Percentiles rank a stretch among this genome's conserved stretches.
phyloP scores from a whole-genome alignment of 2,888 invertebrate species.

The Acleris emargana region DNA sequence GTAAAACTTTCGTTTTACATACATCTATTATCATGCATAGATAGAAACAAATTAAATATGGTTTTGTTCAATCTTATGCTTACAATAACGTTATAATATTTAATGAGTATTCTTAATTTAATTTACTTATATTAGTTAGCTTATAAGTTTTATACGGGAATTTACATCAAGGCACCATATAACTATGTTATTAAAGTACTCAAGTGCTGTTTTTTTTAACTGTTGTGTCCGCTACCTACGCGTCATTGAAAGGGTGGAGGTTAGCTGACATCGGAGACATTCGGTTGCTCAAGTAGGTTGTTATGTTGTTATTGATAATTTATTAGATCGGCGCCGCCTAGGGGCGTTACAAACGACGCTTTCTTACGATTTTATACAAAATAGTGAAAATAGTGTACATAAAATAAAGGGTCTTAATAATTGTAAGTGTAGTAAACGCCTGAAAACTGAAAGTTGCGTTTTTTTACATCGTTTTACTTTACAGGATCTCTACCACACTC shows the following conservation, averaged over 20 bases:
- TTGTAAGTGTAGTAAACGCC: constrained; percentile 9
- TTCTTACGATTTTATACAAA: constrained; percentile 16
- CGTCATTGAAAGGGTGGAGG: neutral
- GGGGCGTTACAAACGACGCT: constrained; percentile 5
- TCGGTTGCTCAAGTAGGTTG: constrained; percentile 22
- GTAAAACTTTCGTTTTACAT: too few species aligned
- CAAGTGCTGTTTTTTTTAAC: neutral
- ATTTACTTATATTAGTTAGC: neutral
- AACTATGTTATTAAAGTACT: neutral
- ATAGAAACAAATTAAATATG: neutral
- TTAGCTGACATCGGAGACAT: neutral
- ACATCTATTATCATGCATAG: too few species aligned
- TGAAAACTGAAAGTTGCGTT: neutral
- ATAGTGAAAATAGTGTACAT: constrained; percentile 11
- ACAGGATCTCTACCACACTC: too few species aligned
- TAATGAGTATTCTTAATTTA: constrained; percentile 3
- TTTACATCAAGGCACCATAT: neutral
- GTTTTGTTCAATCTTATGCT: neutral
- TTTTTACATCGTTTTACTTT: neutral
- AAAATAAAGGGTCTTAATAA: constrained; percentile 10
- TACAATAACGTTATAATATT: constrained; percentile 4
- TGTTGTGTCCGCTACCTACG: neutral
- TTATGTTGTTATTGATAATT: constrained; percentile 19
- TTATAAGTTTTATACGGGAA: neutral
- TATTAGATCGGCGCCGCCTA: constrained; percentile 19